Evolutionary conservation across 1,140 invertebrate species (phyloP), one percentile per base, ranked within the genome.

Genomic region (Charaxes varanes): DNA sequence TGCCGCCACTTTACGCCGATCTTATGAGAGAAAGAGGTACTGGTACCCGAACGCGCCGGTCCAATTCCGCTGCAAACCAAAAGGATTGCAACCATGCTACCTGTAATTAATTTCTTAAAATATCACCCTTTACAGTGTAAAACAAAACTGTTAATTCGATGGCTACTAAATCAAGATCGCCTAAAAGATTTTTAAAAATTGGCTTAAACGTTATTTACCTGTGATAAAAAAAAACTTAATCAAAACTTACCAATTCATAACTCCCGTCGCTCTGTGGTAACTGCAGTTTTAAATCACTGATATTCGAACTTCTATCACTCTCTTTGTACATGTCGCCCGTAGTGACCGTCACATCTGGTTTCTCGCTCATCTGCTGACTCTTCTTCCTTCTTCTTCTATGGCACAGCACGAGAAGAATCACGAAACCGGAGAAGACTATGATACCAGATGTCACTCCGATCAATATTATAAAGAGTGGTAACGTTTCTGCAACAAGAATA

Each of bases 281-380:
- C 83, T 97, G 87, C 32, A 95, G 87, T 81, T 97, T 97, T 60
- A 96, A 83, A 76, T 96, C 94, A 38, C 94, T 96, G 42, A 96
- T 91, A 69, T 95, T 95, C 14, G 95, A 96, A 59, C 92, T 94
- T 37, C 92, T 87, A 57, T 96, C 94, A 26, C 92, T 94, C 57
- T 95, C 93, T 56, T 93, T 93, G 60, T 92, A 93, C 54, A 73
- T 65, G 23, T 79, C 74, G 8, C 65, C 52, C 0, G 69, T 65
- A 4, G 71, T 73, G 0, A 78, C 78, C 0, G 74, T 82, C 0
- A 82, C 78, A 18, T 82, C 78, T 14, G 78, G 76, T 30, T 83
- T 83, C 47, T 83, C 71, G 11, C 57, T 71, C 12, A 77, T 62
- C 35, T 67, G 53, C 36, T 60, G 60, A 10, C 51, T 59, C 35